A percentile compares a stretch with the other conserved stretches of the same genome.
These are phyloP conservation scores for Thereva unica DNA, from an alignment of 2,888 invertebrate species.

Conservation along the genomic window DNA sequence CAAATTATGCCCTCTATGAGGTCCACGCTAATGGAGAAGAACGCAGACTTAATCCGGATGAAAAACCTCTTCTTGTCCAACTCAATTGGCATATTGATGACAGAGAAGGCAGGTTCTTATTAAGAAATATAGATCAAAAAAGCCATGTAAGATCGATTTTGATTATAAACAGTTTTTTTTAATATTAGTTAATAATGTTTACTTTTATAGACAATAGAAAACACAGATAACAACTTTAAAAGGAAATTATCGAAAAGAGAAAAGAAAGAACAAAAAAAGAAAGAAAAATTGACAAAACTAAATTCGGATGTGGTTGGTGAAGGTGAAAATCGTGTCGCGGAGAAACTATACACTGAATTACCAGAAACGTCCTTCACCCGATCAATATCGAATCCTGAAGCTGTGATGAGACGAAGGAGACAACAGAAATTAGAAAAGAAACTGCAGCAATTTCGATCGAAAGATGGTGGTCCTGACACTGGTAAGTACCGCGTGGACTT, in stretches of 20 bases:
- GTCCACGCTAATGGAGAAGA: constrained; percentile 82
- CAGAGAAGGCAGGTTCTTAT: constrained; percentile 93
- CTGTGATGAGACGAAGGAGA: constrained; percentile 94
- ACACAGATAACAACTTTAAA: constrained; percentile 81
- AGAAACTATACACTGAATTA: constrained; percentile 92
- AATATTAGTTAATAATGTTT: constrained; percentile 9
- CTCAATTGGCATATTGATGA: constrained; percentile 99
- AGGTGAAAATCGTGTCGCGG: constrained; percentile 76
- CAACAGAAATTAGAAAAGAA: constrained; percentile 97
- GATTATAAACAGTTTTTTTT: not conserved
- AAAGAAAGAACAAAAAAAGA: constrained; percentile 96
- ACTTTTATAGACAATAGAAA: constrained; percentile 65
- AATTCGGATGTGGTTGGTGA: constrained; percentile 67
- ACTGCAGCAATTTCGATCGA: constrained; percentile 91
- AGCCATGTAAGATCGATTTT: constrained; percentile 58
- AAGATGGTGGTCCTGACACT: constrained; percentile 94
- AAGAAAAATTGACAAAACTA: constrained; percentile 81
- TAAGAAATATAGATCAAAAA: constrained; percentile 86
- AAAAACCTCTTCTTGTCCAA: constrained; percentile 95
- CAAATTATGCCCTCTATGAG: constrained; percentile 75
- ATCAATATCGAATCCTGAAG: constrained; percentile 99
- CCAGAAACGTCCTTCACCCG: constrained; percentile 98
- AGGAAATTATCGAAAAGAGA: constrained; percentile 95
- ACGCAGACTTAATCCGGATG: constrained; percentile 84
- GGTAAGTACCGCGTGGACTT: constrained; percentile 56